Percentiles rank a stretch among this genome's conserved stretches.
Conservation (phyloP, 2,797 vertebrate species). For the Cheirogaleus major region DNA sequence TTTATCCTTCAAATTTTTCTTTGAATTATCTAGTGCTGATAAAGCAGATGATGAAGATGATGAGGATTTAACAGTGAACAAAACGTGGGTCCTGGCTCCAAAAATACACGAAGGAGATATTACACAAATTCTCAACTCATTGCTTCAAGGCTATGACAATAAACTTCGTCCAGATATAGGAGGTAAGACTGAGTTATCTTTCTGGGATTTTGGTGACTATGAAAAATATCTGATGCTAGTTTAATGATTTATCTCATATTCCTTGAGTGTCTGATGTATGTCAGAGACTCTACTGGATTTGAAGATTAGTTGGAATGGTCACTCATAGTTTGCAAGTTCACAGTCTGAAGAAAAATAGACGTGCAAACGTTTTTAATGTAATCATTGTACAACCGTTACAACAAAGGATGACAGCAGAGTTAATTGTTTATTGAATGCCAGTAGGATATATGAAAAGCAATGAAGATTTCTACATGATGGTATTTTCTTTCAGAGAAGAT, state of each 20-base stretch:
- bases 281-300: not conserved
- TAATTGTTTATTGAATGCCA: not conserved
- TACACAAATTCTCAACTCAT: constrained; percentile 95
- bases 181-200: constrained; percentile 85
- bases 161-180: constrained; percentile 97
- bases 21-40: constrained; percentile 85
- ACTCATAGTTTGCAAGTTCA: not conserved
- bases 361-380: not conserved
- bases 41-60: constrained; percentile 97
- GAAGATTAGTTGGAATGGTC: not conserved
- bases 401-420: not conserved
- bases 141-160: constrained; percentile 96
- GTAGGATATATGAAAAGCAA: not conserved
- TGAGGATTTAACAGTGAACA: constrained; percentile 95
- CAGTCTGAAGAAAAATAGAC: not conserved
- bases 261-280: not conserved
- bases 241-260: not conserved
- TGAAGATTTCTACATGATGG: not conserved
- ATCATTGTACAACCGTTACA: not conserved
- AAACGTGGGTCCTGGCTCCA: constrained; percentile 97
- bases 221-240: not conserved
- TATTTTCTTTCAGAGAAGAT: not conserved
- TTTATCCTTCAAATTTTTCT: not conserved
- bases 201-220: not conserved
- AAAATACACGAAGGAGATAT: constrained; percentile 97